Evolutionary conservation across 1,140 invertebrate genomes (phyloP), one percentile per base, ranked within the genome.

Genomic region (Tachypleus tridentatus): DNA sequence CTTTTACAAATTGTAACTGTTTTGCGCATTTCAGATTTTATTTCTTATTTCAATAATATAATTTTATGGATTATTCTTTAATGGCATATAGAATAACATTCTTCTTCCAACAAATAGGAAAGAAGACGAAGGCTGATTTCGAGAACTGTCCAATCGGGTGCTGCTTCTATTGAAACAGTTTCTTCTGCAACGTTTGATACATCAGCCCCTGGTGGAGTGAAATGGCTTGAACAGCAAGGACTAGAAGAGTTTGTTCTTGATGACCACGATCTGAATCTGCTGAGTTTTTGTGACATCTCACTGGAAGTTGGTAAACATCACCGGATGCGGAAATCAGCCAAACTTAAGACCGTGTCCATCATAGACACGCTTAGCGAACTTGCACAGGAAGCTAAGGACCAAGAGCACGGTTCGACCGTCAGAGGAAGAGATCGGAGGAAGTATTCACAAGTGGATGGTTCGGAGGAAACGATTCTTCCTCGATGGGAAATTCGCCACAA

Each of bases 311-410:
- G 63, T 49, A 64, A 56, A 60, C 50, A 59, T 49, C 61, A 51
- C 11, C 66, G 60, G 56, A 60, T 68, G 51, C 49, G 64, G 11
- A 68, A 63, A 49, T 49, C 56, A 48, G 67, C 63, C 3, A 68
- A 68, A 58, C 56, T 68, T 51, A 68, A 65, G 62, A 73, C 72
- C 49, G 72, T 73, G 60, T 73, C 72, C 52, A 73, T 73, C 51
- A 70, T 73, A 51, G 72, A 73, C 53, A 73, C 72, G 48, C 63
- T 73, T 4, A 72, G 68, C 64, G 72, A 73, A 63, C 60, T 73
- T 62, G 71, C 71, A n/a, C 57, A 56, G 48, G 66, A 63, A n/a
- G 58, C 65, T 9, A 61, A 63, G 8, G 64, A 69, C 61, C 64
- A 63, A 58, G 67, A 66, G 61, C 62, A 67, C 62, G 59, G 63